These are phyloP conservation scores for Pipistrellus pygmaeus DNA, from an alignment of 2,797 vertebrate species.

Conservation along the genomic window DNA sequence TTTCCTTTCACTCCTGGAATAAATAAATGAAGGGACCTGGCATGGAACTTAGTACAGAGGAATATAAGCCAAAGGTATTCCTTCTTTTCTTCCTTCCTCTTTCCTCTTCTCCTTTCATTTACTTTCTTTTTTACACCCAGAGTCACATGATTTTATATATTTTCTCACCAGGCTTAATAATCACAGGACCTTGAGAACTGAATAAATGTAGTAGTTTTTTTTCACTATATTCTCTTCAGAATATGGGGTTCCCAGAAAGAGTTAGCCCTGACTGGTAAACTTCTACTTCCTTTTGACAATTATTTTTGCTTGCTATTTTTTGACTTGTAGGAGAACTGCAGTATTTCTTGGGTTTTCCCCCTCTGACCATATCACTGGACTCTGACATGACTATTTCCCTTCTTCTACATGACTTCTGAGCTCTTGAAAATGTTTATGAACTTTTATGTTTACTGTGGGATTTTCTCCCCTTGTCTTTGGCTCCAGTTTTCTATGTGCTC, in stretches of 20 bases:
- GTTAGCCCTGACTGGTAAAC: neutral
- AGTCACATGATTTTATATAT: neutral
- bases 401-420: neutral
- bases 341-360: constrained; percentile 66
- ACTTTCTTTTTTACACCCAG: neutral
- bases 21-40: neutral
- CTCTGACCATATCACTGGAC: neutral
- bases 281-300: constrained; percentile 63
- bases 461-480: neutral
- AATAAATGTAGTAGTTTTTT: neutral
- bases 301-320: neutral
- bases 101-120: neutral
- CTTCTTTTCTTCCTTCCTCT: neutral
- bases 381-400: neutral
- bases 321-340: constrained; percentile 15
- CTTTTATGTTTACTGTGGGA: neutral
- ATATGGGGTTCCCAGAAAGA: constrained; percentile 12
- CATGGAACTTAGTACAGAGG: neutral
- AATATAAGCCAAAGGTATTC: neutral
- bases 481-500: neutral
- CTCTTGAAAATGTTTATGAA: neutral
- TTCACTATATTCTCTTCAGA: neutral
- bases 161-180: neutral
- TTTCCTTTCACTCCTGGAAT: neutral
- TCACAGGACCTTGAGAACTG: neutral